Conservation (phyloP, 2,888 invertebrate species). For the Parnassius orleans region DNA sequence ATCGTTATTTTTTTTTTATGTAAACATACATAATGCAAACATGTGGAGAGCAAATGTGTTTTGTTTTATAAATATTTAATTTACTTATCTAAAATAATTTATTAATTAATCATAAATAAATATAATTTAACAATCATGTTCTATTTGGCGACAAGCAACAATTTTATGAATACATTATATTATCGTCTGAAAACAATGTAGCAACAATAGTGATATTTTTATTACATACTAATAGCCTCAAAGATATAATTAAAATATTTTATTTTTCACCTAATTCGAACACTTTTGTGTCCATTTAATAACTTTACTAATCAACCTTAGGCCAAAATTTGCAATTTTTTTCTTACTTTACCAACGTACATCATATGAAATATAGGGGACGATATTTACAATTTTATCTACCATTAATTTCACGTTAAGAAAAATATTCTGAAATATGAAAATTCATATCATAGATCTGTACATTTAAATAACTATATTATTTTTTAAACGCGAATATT, state of each 20-base stretch:
- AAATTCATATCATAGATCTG: conserved; percentile 48
- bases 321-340: conserved; percentile 30
- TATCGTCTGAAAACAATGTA: conserved; percentile 13
- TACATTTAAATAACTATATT: conserved; percentile 48
- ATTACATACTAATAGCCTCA: not conserved
- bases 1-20: conserved; percentile 32
- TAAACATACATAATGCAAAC: not conserved
- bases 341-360: conserved; percentile 38
- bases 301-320: conserved; percentile 32
- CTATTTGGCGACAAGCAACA: conserved; percentile 11
- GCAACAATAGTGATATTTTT: conserved; percentile 6
- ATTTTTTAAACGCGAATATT: conserved; percentile 18
- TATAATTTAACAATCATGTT: not conserved
- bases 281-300: conserved; percentile 25
- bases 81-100: not conserved
- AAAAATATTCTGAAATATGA: conserved; percentile 56
- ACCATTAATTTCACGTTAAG: conserved; percentile 42
- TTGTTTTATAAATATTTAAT: conserved; percentile 17
- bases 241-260: conserved; percentile 2
- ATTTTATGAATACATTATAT: not conserved
- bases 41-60: too few species aligned
- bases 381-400: conserved; percentile 48
- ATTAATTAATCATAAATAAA: not conserved
- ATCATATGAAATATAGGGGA: conserved; percentile 51
- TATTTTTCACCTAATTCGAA: conserved; percentile 8